Conservation (phyloP, 2,888 invertebrate genomes). For the Rotaria sp. region DNA sequence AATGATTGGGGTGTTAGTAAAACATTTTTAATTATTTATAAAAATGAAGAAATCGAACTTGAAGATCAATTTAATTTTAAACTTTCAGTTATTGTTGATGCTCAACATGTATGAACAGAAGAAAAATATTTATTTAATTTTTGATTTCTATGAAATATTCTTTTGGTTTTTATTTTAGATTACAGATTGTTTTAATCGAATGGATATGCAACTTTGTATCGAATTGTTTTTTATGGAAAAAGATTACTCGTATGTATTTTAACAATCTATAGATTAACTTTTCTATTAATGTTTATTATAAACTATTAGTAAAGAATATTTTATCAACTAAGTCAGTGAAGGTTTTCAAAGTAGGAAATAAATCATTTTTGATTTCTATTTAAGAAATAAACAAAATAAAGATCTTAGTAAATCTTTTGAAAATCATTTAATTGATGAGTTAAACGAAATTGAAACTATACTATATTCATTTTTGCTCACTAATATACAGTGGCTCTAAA, state of each 20-base stretch:
- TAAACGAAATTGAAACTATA: no score
- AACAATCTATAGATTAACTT: neutral
- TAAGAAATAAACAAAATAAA: no score
- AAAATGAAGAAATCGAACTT: conserved; percentile 82
- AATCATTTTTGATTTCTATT: no score
- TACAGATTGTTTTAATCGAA: conserved; percentile 75
- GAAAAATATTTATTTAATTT: neutral
- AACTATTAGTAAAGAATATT: no score
- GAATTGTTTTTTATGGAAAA: conserved; percentile 90
- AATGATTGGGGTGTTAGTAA: conserved; percentile 70
- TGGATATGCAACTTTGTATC: conserved; percentile 75
- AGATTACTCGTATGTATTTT: conserved; percentile 54
- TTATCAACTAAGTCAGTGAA: no score
- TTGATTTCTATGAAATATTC: conserved; percentile 22
- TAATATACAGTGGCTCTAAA: no score
- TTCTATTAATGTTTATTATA: neutral
- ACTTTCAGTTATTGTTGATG: conserved; percentile 70
- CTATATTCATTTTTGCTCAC: no score
- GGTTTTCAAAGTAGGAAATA: no score
- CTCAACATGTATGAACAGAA: conserved; percentile 57
- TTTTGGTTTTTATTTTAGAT: conserved; percentile 63
- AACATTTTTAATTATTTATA: conserved; percentile 85
- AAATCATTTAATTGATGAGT: no score
- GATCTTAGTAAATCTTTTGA: no score
- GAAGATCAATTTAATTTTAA: conserved; percentile 81